Evolutionary conservation across 2,113 vertebrate species (phyloP).

Genomic region (Etheostoma spectabile): DNA sequence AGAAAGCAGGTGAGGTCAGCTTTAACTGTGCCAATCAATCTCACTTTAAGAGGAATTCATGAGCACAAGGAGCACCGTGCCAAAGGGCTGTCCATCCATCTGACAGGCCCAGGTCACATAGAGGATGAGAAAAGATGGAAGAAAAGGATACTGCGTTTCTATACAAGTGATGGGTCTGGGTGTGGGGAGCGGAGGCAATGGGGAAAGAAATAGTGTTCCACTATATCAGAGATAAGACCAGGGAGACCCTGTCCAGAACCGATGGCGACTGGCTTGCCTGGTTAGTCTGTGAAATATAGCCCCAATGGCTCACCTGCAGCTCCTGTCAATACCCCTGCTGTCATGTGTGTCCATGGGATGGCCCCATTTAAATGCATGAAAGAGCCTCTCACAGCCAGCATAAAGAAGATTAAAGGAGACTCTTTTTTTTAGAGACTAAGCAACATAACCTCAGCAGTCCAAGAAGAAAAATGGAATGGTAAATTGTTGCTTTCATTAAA

Average conservation of each 20-base stretch:
- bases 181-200: conserved; percentile 14
- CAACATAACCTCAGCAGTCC: conserved; percentile 60
- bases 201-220: conserved; percentile 58
- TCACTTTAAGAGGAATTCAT: conserved; percentile 46
- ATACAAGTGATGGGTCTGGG: conserved; percentile 45
- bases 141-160: conserved; percentile 48
- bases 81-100: conserved; percentile 57
- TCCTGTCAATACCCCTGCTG: conserved; percentile 55
- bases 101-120: conserved; percentile 67
- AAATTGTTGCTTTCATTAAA: conserved; percentile 86
- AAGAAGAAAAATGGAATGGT: conserved; percentile 74
- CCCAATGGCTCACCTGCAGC: conserved; percentile 58
- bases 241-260: conserved; percentile 41
- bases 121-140: conserved; percentile 54
- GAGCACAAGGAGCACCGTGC: conserved; percentile 12
- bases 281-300: conserved; percentile 76
- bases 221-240: conserved; percentile 46
- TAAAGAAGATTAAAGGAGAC: conserved; percentile 83
- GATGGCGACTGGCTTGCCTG: conserved; percentile 54
- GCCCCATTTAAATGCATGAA: conserved; percentile 86
- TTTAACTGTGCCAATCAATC: conserved; percentile 66
- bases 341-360: conserved; percentile 62
- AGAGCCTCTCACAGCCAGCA: conserved; percentile 53
- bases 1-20: conserved; percentile 56
- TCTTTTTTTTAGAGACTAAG: conserved; percentile 46